A percentile compares a stretch with the other conserved stretches of the same genome.
These are phyloP conservation scores for Chelon auratus DNA, from an alignment of 2,797 vertebrate species.

Conservation along the genomic window DNA sequence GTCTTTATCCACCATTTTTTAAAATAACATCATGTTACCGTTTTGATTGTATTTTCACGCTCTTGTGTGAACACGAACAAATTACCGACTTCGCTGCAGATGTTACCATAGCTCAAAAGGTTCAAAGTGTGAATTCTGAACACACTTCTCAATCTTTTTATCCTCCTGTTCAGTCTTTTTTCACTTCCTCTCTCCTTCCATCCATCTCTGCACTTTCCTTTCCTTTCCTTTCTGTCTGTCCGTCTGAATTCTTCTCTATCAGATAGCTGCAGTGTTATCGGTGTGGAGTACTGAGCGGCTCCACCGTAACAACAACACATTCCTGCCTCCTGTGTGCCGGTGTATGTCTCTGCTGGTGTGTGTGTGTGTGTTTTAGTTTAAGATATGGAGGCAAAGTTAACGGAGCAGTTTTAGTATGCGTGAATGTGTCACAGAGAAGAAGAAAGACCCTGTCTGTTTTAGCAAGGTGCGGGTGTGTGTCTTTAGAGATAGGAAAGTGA, in stretches of 20 bases:
- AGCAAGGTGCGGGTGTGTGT: slow-evolving; percentile 36
- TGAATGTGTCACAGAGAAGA: slow-evolving; percentile 22
- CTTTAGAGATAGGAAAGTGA: slow-evolving; percentile 55
- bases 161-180: slow-evolving; percentile 5
- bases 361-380: slow-evolving; percentile 19
- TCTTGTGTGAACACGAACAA: neutral
- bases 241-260: slow-evolving; percentile 60
- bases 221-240: slow-evolving; percentile 12
- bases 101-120: neutral
- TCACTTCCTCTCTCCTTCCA: slow-evolving; percentile 19
- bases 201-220: slow-evolving; percentile 40
- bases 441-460: slow-evolving; percentile 49
- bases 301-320: slow-evolving; percentile 67
- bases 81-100: neutral
- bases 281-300: slow-evolving; percentile 48
- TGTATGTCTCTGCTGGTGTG: slow-evolving; percentile 16
- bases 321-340: slow-evolving; percentile 55
- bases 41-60: too few species aligned
- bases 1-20: too few species aligned
- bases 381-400: slow-evolving; percentile 40
- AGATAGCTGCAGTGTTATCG: slow-evolving; percentile 63
- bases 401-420: slow-evolving; percentile 25
- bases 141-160: neutral
- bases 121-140: slow-evolving; percentile 19
- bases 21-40: too few species aligned